These are phyloP conservation scores for Phenganax stokvisi DNA, from an alignment of 92 coral and sea anemone genomes.

Conservation along the genomic window DNA sequence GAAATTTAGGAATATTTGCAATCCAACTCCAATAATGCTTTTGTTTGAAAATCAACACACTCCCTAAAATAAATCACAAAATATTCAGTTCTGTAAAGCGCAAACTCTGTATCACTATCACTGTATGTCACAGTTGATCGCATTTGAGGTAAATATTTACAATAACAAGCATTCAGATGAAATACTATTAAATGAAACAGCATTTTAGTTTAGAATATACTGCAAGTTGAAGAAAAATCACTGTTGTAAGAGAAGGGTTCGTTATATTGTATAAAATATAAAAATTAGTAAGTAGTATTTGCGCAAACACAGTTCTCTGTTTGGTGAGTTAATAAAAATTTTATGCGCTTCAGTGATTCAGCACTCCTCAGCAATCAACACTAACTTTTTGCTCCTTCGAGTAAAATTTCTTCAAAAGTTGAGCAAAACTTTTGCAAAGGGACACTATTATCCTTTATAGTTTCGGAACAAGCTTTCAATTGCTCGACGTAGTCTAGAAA, in stretches of 20 bases:
- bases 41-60: conserved; percentile 27
- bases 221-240: too few species aligned
- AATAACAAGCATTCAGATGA: too few species aligned
- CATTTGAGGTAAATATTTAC: too few species aligned
- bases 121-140: too few species aligned
- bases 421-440: conserved; percentile 19
- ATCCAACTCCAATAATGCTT: conserved; percentile 37
- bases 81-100: not conserved
- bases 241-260: too few species aligned
- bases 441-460: conserved; percentile 20
- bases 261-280: too few species aligned
- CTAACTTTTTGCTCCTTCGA: conserved; percentile 33
- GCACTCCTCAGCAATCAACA: not conserved
- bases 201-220: too few species aligned
- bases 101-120: too few species aligned
- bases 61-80: conserved; percentile 5
- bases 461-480: conserved; percentile 21
- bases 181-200: too few species aligned
- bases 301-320: too few species aligned
- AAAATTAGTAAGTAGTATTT: too few species aligned
- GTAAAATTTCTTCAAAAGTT: conserved; percentile 37
- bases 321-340: not conserved
- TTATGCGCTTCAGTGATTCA: conserved; percentile 9
- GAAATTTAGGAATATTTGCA: conserved; percentile 24
- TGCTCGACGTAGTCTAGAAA: conserved; percentile 32